These are phyloP conservation scores for Ligdia adustata DNA, from an alignment of 2,888 invertebrate genomes.

Conservation along the genomic window DNA sequence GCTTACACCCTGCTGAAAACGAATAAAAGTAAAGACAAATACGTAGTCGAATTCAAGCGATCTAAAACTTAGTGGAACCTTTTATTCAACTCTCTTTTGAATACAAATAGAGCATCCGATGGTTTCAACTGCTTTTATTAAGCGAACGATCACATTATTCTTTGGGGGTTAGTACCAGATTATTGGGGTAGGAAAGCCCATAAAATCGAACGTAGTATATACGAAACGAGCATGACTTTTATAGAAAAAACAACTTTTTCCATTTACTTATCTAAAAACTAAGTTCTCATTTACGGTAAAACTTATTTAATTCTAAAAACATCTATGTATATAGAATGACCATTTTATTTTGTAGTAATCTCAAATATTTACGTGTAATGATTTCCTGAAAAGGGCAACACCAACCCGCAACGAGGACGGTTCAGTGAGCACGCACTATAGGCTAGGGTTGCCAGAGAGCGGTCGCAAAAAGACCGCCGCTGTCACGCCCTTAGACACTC, in stretches of 20 bases:
- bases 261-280: too few relatives aligned
- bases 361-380: conserved; percentile 28
- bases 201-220: conserved; percentile 42
- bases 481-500: conserved; percentile 49
- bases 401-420: conserved; percentile 22
- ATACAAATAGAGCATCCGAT: conserved; percentile 52
- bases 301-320: too few relatives aligned
- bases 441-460: conserved; percentile 25
- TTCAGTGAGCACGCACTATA: conserved; percentile 31
- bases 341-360: not conserved
- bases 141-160: conserved; percentile 46
- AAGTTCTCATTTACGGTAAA: too few relatives aligned
- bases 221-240: too few relatives aligned
- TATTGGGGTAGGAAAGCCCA: conserved; percentile 36
- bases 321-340: too few relatives aligned
- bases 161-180: conserved; percentile 32
- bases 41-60: conserved; percentile 29
- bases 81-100: conserved; percentile 46
- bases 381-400: conserved; percentile 43
- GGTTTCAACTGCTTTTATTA: conserved; percentile 48
- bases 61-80: too few relatives aligned
- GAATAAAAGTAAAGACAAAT: too few relatives aligned
- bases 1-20: too few relatives aligned
- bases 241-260: too few relatives aligned
- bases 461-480: conserved; percentile 62